Evolutionary conservation across 2,797 vertebrate genomes (phyloP).

Genomic region (Microctenopoma lineatum): DNA sequence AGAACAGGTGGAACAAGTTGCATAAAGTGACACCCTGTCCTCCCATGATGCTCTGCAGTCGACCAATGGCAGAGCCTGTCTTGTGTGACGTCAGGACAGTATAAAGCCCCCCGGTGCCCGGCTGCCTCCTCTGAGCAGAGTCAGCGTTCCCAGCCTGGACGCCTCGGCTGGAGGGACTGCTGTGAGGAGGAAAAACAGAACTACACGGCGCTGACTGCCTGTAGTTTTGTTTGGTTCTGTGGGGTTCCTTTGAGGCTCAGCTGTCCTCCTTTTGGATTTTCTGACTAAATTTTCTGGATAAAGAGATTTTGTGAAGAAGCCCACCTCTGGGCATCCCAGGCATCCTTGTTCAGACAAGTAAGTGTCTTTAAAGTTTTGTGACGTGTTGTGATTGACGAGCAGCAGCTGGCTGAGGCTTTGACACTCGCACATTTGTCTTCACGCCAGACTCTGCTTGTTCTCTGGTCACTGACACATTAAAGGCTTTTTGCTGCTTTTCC

Average conservation of each 20-base stretch:
- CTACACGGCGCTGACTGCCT: slow-evolving; percentile 86
- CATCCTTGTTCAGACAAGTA: slow-evolving; percentile 94
- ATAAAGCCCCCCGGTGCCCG: slow-evolving; percentile 88
- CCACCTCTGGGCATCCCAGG: slow-evolving; percentile 88
- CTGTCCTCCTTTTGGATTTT: slow-evolving; percentile 91
- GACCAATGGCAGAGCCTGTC: slow-evolving; percentile 81
- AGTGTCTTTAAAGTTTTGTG: slow-evolving; percentile 46
- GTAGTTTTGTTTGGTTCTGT: slow-evolving; percentile 93
- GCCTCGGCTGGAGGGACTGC: slow-evolving; percentile 99
- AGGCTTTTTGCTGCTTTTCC: slow-evolving; percentile 23
- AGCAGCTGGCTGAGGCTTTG: slow-evolving; percentile 13
- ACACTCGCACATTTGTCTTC: not conserved
- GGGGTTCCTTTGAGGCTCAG: slow-evolving; percentile 89
- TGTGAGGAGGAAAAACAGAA: slow-evolving; percentile 90
- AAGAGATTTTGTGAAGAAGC: slow-evolving; percentile 84
- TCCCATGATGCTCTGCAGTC: slow-evolving; percentile 75
- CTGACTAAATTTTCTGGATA: slow-evolving; percentile 88
- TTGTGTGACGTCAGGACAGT: slow-evolving; percentile 83
- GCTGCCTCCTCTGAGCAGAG: slow-evolving; percentile 92
- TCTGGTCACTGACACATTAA: not conserved
- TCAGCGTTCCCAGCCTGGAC: slow-evolving; percentile 96
- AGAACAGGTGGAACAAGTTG: slow-evolving; percentile 79
- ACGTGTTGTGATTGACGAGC: slow-evolving; percentile 17
- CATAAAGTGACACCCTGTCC: slow-evolving; percentile 75
- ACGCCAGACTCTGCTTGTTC: not conserved